A percentile compares a stretch with the other conserved stretches of the same genome.
Conservation (phyloP, 2,888 invertebrate species). For the Acanthoscelides obtectus region DNA sequence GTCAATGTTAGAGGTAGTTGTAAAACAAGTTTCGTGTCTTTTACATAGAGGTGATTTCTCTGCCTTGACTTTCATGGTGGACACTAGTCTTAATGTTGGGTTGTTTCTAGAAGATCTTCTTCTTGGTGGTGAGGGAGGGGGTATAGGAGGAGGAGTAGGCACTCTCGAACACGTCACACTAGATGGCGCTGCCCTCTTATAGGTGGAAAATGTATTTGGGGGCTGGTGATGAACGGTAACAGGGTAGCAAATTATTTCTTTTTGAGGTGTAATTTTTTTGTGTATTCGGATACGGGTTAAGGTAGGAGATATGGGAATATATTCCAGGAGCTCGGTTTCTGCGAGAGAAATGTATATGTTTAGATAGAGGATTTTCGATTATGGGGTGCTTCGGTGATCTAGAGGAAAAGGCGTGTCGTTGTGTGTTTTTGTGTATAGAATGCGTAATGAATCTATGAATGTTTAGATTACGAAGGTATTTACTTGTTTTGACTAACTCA, state of each 20-base stretch:
- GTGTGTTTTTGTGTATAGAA: conserved; percentile 2
- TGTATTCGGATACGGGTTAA: conserved; percentile 75
- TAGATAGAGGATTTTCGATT: neutral
- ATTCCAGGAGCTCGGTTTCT: conserved; percentile 76
- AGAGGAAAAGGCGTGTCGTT: conserved; percentile 6
- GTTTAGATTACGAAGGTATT: no score
- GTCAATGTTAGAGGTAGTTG: conserved; percentile 38
- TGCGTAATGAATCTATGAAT: neutral
- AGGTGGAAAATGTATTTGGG: conserved; percentile 54
- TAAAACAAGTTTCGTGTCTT: conserved; percentile 53
- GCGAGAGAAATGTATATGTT: conserved; percentile 36
- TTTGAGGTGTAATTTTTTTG: conserved; percentile 50
- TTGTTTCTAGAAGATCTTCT: conserved; percentile 72
- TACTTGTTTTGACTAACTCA: no score
- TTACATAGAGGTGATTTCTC: conserved; percentile 38
- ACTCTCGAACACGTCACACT: conserved; percentile 45
- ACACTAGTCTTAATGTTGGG: conserved; percentile 62
- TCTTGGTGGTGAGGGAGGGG: conserved; percentile 69
- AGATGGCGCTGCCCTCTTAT: conserved; percentile 58
- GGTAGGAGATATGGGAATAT: conserved; percentile 76
- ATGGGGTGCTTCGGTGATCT: conserved; percentile 1
- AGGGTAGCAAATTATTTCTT: conserved; percentile 62
- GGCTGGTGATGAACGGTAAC: conserved; percentile 45
- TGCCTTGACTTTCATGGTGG: conserved; percentile 48
- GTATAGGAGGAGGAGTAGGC: conserved; percentile 32